A percentile compares a stretch with the other conserved stretches of the same genome.
Conservation (phyloP, 2,888 invertebrate genomes). For the Nysson spinosus region DNA sequence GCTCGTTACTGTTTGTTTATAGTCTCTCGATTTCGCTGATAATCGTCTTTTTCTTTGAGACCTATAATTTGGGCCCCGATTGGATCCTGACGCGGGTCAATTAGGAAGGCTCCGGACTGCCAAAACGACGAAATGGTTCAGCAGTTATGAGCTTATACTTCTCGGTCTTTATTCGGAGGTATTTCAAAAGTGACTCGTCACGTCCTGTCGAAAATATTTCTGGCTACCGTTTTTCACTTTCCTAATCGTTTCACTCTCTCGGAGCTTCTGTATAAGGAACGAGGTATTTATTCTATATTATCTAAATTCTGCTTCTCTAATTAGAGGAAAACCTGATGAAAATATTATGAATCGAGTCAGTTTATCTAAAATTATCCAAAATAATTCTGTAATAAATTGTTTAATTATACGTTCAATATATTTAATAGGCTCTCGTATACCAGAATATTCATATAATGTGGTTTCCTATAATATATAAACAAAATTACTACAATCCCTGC, state of each 20-base stretch:
- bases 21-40: constrained; percentile 35
- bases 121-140: constrained; percentile 28
- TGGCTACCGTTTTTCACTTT: constrained; percentile 28
- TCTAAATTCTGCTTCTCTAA: background rate
- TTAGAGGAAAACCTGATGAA: constrained; percentile 13
- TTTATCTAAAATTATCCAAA: constrained; percentile 24
- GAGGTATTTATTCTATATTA: constrained; percentile 16
- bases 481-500: too few species aligned
- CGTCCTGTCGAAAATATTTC: constrained; percentile 58
- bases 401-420: too few species aligned
- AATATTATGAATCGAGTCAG: constrained; percentile 9
- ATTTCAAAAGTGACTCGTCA: constrained; percentile 67
- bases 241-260: constrained; percentile 18
- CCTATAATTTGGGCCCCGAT: constrained; percentile 65
- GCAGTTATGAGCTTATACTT: constrained; percentile 34
- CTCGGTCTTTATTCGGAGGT: constrained; percentile 47
- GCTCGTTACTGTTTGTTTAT: constrained; percentile 53
- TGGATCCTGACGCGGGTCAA: constrained; percentile 62
- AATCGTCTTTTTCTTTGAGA: constrained; percentile 43
- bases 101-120: constrained; percentile 50
- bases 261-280: constrained; percentile 2
- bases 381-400: too few species aligned
- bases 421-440: too few species aligned
- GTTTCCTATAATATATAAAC: too few species aligned
- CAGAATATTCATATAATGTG: too few species aligned